A percentile compares a stretch with the other conserved stretches of the same genome.
These are phyloP conservation scores for Drosophila trapezifrons DNA, from an alignment of 1,140 invertebrate species.

Conservation along the genomic window DNA sequence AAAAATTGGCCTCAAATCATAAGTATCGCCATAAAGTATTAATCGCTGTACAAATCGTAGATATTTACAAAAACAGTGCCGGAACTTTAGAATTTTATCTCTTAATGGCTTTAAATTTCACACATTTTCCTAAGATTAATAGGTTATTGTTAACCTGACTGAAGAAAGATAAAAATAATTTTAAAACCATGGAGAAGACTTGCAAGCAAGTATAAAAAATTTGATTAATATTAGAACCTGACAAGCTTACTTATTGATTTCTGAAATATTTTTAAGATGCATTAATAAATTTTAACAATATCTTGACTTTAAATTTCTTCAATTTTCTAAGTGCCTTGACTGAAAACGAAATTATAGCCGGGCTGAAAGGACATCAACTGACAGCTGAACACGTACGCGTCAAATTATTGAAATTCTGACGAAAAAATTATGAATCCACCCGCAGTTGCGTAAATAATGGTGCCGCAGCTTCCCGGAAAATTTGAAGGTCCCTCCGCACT, in stretches of 20 bases:
- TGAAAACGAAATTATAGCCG: conserved; percentile 46
- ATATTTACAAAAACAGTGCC: not conserved
- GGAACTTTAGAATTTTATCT: not conserved
- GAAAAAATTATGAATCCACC: conserved; percentile 11
- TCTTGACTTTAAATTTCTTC: no score
- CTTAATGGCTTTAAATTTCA: not conserved
- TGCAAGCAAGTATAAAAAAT: no score
- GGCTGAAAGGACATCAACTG: conserved; percentile 29
- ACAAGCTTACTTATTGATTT: no score
- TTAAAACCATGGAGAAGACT: no score
- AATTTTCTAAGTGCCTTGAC: conserved; percentile 2
- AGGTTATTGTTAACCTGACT: no score
- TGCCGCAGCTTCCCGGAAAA: conserved; percentile 28
- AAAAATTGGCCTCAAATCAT: not conserved
- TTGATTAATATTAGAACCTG: no score
- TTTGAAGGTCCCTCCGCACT: conserved; percentile 36
- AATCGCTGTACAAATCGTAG: not conserved
- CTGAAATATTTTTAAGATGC: not conserved
- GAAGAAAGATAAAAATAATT: no score
- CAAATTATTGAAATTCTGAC: conserved; percentile 53
- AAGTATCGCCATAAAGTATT: not conserved
- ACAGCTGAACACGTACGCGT: conserved; percentile 48
- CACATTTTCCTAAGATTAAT: not conserved
- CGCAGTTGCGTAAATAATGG: conserved; percentile 30
- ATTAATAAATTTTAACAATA: no score